Evolutionary conservation across 2,113 vertebrate genomes (phyloP).

Genomic region (Macrotis lagotis): DNA sequence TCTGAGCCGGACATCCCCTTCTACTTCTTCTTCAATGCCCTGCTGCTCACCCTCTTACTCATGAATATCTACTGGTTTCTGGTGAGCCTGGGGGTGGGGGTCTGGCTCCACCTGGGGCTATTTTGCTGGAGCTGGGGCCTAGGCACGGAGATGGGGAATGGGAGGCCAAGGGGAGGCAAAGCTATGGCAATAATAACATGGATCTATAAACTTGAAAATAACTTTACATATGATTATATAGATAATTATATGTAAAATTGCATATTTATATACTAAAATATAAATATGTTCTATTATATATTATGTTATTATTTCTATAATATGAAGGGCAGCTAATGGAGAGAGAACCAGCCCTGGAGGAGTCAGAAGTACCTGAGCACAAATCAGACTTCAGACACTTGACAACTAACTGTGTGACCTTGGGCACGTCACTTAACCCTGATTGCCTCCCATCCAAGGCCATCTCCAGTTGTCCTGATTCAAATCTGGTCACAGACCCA

Average conservation of each 20-base stretch:
- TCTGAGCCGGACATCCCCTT: constrained; percentile 92
- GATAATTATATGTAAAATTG: background rate
- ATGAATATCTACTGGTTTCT: constrained; percentile 99
- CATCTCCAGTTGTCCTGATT: too few relatives aligned
- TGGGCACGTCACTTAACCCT: too few relatives aligned
- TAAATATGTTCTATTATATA: background rate
- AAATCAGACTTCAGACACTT: too few relatives aligned
- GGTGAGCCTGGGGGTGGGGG: constrained; percentile 85
- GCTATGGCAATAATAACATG: background rate
- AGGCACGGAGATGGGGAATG: too few relatives aligned
- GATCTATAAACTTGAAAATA: background rate
- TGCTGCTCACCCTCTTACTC: constrained; percentile 91
- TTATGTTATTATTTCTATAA: too few relatives aligned
- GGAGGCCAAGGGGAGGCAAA: too few relatives aligned
- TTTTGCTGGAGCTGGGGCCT: background rate
- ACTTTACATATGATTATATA: background rate
- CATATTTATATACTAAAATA: background rate
- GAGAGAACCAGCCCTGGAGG: too few relatives aligned
- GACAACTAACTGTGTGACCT: too few relatives aligned
- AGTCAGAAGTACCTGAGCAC: too few relatives aligned
- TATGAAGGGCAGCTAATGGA: too few relatives aligned
- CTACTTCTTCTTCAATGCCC: constrained; percentile 98
- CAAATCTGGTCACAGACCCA: too few relatives aligned
- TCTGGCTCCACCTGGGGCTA: background rate
- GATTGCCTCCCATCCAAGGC: too few relatives aligned